Base-by-base conservation (phyloP, 1,140 invertebrate species). In the Bilobella aurantiaca region DNA sequence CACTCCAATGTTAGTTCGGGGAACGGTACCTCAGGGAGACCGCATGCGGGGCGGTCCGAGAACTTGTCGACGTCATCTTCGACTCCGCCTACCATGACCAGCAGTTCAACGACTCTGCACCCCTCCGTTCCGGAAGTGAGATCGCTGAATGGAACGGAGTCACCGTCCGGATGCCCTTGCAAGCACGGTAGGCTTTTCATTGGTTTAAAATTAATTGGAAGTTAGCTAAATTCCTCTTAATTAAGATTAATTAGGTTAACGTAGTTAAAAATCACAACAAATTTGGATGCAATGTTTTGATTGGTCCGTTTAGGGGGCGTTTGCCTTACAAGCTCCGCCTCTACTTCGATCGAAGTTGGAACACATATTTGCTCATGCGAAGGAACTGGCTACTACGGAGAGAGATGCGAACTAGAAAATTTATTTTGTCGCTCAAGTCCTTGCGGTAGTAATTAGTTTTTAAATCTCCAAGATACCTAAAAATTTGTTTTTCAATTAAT, bases 101-200 rank as follows among this genome's bases (percentile, higher is more conserved):
- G 3, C 18, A 53, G 42, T 14, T 31, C 47, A 1, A 47, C n/a
- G 18, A 37, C 29, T 8, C 57, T 37, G 2, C 28, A 18, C 25
- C 53, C 60, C 27, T n/a, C 58, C 29, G 64, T 58, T 3, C 5
- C 58, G 18, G 46, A 30, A 1, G n/a, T 8, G n/a, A 30, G 16
- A 23, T 12, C 64, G 3, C 2, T 2, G 8, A 28, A 47, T 49
- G 31, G 23, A 27, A 62, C 59, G 29, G 59, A 34, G n/a, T 3
- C 25, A 3, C 23, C 62, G 2, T 34, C 47, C 21, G 37, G 27
- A 3, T 63, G 65, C 25, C 78, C 79, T 23, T 81, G 80, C 67
- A 69, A 71, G 29, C 78, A 81, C 73, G 78, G 77, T 8, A 79
- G 78, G 21, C 73, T 73, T 14, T 81, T 80, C 64, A 75, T 79